Conservation (phyloP, 1,140 invertebrate species). For the Cataglyphis hispanica region DNA sequence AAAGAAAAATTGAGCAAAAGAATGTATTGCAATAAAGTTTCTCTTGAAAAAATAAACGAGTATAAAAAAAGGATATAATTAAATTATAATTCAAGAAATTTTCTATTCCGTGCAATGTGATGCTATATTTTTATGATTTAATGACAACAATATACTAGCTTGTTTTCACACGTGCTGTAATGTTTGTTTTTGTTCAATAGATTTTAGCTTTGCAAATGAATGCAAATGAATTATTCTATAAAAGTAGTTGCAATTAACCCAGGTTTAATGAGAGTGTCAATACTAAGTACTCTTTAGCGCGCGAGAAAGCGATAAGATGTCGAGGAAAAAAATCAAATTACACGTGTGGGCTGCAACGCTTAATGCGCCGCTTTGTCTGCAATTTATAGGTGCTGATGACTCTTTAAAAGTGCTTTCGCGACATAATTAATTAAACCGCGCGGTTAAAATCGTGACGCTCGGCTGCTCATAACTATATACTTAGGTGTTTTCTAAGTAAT, state of each 20-base stretch:
- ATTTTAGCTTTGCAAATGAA: too few species aligned
- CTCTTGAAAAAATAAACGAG: too few species aligned
- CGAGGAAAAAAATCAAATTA: constrained; percentile 21
- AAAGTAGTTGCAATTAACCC: not conserved
- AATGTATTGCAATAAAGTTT: too few species aligned
- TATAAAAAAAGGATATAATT: too few species aligned
- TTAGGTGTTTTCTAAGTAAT: constrained; percentile 3
- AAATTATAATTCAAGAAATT: too few species aligned
- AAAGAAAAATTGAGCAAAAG: too few species aligned
- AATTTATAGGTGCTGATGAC: constrained; percentile 53
- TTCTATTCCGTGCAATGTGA: too few species aligned
- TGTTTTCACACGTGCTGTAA: too few species aligned
- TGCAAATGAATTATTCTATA: not conserved
- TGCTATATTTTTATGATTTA: too few species aligned
- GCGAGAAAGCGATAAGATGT: constrained; percentile 19
- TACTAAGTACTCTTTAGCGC: not conserved
- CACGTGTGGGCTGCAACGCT: constrained; percentile 2
- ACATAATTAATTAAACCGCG: constrained; percentile 26
- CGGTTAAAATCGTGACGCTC: constrained; percentile 3
- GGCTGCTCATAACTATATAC: constrained; percentile 25
- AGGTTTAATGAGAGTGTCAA: not conserved
- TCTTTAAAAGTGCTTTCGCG: constrained; percentile 46
- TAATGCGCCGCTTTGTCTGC: constrained; percentile 18
- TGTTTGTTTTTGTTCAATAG: too few species aligned
- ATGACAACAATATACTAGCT: too few species aligned